These are phyloP conservation scores for Diorhabda elongata DNA, from an alignment of 1,140 invertebrate genomes.

Conservation along the genomic window DNA sequence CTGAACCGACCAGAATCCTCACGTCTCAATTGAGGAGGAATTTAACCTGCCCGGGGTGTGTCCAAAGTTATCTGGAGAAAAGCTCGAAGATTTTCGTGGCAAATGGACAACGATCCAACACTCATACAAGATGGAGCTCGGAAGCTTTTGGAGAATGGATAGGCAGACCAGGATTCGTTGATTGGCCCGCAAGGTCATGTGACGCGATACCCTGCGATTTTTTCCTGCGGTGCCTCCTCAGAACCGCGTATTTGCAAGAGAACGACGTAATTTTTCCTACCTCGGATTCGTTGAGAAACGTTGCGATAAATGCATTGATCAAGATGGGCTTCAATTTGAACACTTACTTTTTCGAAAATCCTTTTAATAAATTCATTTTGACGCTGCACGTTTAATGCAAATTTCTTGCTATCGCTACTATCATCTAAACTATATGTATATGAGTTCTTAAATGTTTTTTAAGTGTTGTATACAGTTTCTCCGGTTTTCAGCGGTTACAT, in stretches of 20 bases:
- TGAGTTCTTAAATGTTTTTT: no score
- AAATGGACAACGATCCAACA: background rate
- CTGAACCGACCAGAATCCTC: background rate
- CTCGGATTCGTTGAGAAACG: no score
- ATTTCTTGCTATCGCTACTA: no score
- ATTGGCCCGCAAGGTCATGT: background rate
- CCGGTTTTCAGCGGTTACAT: no score
- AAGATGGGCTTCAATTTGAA: no score
- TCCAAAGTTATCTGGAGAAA: background rate
- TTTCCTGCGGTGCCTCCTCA: background rate
- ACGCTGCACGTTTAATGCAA: no score
- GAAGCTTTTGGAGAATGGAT: background rate
- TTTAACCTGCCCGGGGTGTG: background rate
- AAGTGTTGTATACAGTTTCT: no score
- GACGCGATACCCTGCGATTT: background rate
- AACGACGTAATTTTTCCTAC: slow-evolving; percentile 42
- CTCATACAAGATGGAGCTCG: background rate
- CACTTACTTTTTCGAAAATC: no score
- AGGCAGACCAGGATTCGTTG: background rate
- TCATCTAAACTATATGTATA: no score
- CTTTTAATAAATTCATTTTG: no score
- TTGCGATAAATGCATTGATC: no score
- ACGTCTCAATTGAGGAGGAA: background rate
- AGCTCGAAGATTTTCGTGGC: background rate
- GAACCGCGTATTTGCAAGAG: background rate